phyloP scores from a whole-genome alignment of 2,888 invertebrate genomes.

The Ctena decussata region DNA sequence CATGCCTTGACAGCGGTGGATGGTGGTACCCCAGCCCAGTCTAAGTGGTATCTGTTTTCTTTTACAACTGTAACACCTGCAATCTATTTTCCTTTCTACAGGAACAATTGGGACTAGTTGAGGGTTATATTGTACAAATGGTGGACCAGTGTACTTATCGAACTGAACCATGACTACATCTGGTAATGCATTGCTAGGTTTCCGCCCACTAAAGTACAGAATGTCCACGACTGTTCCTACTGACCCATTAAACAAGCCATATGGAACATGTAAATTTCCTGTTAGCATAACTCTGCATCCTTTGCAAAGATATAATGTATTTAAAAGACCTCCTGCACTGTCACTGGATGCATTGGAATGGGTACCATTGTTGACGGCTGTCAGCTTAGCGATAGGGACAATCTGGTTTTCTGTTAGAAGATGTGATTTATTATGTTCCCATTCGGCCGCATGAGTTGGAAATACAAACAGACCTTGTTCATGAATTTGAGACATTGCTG shows the following conservation, averaged over 20 bases:
- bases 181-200: not conserved
- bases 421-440: slow-evolving; percentile 26
- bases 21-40: not conserved
- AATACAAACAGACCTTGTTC: slow-evolving; percentile 49
- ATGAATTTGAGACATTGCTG: slow-evolving; percentile 11
- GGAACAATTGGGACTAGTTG: slow-evolving; percentile 32
- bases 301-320: not conserved
- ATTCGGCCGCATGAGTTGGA: slow-evolving; percentile 42
- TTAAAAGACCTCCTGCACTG: not conserved
- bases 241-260: slow-evolving; percentile 29
- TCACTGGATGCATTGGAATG: not conserved
- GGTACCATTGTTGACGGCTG: not conserved
- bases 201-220: not conserved
- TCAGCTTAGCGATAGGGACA: not conserved
- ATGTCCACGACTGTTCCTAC: slow-evolving; percentile 21
- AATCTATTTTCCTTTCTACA: slow-evolving; percentile 10
- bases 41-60: not conserved
- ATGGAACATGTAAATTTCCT: not conserved
- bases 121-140: not conserved
- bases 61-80: not conserved
- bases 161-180: not conserved
- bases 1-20: not conserved
- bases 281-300: not conserved
- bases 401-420: not conserved
- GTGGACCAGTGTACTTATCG: not conserved